Base-by-base conservation (phyloP, 2,113 vertebrate species). In the Poeciliopsis retropinna region DNA sequence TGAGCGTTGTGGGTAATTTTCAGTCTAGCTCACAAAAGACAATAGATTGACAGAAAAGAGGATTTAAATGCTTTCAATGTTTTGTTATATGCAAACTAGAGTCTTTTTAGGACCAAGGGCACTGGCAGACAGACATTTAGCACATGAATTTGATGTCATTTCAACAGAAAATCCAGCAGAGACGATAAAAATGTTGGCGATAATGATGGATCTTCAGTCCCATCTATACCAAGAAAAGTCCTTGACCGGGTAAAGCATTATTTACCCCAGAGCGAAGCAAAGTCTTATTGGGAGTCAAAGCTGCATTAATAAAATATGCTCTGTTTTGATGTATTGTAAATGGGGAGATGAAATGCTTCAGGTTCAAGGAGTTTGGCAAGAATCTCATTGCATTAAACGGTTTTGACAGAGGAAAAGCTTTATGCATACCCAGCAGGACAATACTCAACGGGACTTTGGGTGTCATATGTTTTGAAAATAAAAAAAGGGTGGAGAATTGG, bases 281-380 rank as follows among this genome's bases (percentile, higher is more conserved):
- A 88, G 69, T 76, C 77, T 77, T 77, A 80, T 88, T 87, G 75
- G 44, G 66, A 82, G 75, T 61, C 3, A 28, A 68, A 81, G 76
- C 86, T 54, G 80, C 86, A 86, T 88, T 81, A 91, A 91, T 93
- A 89, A 91, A 89, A 88, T 51, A 90, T 83, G 82, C 27, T 67
- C 44, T 87, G 73, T 85, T 89, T 84, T 87, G 80, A 86, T 85
- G 80, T 76, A 80, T 87, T 85, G 81, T 86, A 90, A 91, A 90
- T 84, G 37, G 78, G 64, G 72, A 78, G 76, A 78, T 77, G 81
- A 87, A 90, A 87, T 80, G 80, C 61, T 79, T 79, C 81, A 3
- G 37, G 65, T 61, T 88, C 67, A 63, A 66, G 32, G 60, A 70
- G 37, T 62, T 63, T 63, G 69, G 54, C 85, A 61, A 71, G 86